These are phyloP conservation scores for Cataglyphis hispanica DNA, from an alignment of 1,140 invertebrate species.

Conservation along the genomic window DNA sequence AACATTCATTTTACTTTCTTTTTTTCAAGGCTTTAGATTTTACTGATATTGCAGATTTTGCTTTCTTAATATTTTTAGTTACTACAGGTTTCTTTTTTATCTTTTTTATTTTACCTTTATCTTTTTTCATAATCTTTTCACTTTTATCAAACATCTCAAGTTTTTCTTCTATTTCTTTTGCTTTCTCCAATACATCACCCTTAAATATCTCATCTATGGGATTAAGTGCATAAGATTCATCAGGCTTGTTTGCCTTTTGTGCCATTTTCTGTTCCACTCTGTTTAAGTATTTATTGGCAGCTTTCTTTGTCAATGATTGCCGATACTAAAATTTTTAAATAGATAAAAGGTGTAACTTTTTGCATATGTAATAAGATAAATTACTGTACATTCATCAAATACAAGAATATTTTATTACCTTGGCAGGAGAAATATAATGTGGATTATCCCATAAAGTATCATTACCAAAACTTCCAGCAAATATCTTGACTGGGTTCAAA, in stretches of 20 bases:
- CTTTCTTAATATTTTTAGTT: slow-evolving; percentile 58
- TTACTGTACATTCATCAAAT: background rate
- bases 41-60: slow-evolving; percentile 51
- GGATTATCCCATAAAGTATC: slow-evolving; percentile 97
- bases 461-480: slow-evolving; percentile 98
- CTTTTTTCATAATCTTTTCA: slow-evolving; percentile 82
- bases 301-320: slow-evolving; percentile 89
- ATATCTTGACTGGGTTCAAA: slow-evolving; percentile 97
- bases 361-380: background rate
- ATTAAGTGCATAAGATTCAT: slow-evolving; percentile 89
- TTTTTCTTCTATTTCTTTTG: slow-evolving; percentile 77
- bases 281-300: slow-evolving; percentile 92
- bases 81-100: slow-evolving; percentile 39
- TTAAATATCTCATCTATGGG: slow-evolving; percentile 90
- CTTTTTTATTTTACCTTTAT: slow-evolving; percentile 70
- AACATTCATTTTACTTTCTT: slow-evolving; percentile 78
- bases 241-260: slow-evolving; percentile 90
- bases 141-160: slow-evolving; percentile 42
- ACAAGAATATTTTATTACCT: slow-evolving; percentile 85
- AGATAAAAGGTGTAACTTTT: background rate
- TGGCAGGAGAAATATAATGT: slow-evolving; percentile 96
- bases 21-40: slow-evolving; percentile 64
- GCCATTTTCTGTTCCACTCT: slow-evolving; percentile 92
- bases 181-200: slow-evolving; percentile 86
- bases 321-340: slow-evolving; percentile 87